Evolutionary conservation across 1,140 invertebrate species (phyloP).

Genomic region (Dolichoris vasculosae): DNA sequence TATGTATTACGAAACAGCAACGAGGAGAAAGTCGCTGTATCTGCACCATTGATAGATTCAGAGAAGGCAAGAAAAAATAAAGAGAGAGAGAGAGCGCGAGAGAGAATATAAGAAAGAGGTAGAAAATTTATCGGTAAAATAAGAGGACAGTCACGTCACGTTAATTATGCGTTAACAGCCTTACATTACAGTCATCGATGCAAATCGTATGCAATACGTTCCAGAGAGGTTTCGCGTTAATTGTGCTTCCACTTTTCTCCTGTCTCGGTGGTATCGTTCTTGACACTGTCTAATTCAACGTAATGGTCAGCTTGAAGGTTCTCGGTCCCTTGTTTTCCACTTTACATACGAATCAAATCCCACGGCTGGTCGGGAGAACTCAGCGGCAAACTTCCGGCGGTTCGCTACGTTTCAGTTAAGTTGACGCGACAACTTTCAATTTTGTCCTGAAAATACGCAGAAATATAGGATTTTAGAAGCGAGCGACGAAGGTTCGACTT

Average conservation of each 20-base stretch:
- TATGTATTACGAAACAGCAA: too few relatives aligned
- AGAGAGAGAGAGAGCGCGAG: slow-evolving; percentile 24
- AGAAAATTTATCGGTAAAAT: slow-evolving; percentile 54
- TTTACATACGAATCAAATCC: too few relatives aligned
- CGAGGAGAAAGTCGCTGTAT: too few relatives aligned
- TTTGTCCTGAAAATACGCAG: too few relatives aligned
- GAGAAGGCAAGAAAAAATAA: slow-evolving; percentile 17
- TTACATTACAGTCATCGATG: slow-evolving; percentile 64
- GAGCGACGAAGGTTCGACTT: background rate
- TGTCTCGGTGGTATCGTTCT: background rate
- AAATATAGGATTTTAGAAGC: too few relatives aligned
- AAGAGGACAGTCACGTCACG: slow-evolving; percentile 60
- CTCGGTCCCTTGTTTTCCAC: too few relatives aligned
- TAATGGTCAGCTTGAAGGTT: too few relatives aligned
- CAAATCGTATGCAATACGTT: slow-evolving; percentile 57
- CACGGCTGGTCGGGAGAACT: too few relatives aligned
- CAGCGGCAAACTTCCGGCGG: background rate
- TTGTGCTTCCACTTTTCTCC: background rate
- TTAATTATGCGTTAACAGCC: slow-evolving; percentile 65
- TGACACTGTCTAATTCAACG: too few relatives aligned
- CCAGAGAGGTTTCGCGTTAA: slow-evolving; percentile 36
- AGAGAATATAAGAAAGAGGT: too few relatives aligned
- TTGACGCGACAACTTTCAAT: too few relatives aligned
- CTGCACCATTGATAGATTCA: background rate
- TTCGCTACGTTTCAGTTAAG: background rate